Conservation (phyloP, 2,888 invertebrate species). For the Halocaridina rubra region DNA sequence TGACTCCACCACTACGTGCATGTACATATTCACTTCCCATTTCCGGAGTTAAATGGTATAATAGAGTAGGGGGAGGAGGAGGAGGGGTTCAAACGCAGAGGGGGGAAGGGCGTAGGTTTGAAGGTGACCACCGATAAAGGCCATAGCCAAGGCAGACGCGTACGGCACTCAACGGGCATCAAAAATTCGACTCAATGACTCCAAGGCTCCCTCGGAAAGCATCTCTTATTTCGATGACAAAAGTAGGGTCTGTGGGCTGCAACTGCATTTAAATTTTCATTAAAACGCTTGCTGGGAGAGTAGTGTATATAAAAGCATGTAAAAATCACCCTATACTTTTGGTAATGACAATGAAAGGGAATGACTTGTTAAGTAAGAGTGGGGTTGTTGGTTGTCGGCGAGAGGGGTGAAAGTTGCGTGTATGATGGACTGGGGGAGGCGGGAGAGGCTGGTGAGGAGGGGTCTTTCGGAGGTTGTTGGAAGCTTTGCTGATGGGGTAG, state of each 20-base stretch:
- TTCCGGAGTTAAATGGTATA: slow-evolving; percentile 32
- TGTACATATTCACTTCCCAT: slow-evolving; percentile 40
- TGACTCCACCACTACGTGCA: slow-evolving; percentile 14
- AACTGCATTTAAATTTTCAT: no score
- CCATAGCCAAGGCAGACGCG: slow-evolving; percentile 55
- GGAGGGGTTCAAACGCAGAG: neutral
- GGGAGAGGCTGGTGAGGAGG: neutral
- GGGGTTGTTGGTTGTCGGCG: slow-evolving; percentile 28
- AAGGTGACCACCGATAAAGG: slow-evolving; percentile 55
- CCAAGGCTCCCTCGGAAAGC: neutral
- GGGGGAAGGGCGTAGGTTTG: slow-evolving; percentile 49
- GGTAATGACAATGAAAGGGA: slow-evolving; percentile 57
- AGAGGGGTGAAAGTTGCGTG: slow-evolving; percentile 54
- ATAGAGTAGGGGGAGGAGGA: neutral
- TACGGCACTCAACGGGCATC: slow-evolving; percentile 17
- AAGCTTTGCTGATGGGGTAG: neutral
- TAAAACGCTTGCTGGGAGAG: no score
- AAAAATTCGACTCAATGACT: slow-evolving; percentile 34
- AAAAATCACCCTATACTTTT: no score
- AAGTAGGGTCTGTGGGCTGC: no score
- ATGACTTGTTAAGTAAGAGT: slow-evolving; percentile 46
- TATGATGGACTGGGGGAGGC: slow-evolving; percentile 17
- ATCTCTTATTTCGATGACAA: no score
- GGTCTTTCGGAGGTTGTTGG: neutral
- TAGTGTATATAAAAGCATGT: no score